phyloP scores from a whole-genome alignment of 1,140 invertebrate species.

The Tetragonula clypearis region DNA sequence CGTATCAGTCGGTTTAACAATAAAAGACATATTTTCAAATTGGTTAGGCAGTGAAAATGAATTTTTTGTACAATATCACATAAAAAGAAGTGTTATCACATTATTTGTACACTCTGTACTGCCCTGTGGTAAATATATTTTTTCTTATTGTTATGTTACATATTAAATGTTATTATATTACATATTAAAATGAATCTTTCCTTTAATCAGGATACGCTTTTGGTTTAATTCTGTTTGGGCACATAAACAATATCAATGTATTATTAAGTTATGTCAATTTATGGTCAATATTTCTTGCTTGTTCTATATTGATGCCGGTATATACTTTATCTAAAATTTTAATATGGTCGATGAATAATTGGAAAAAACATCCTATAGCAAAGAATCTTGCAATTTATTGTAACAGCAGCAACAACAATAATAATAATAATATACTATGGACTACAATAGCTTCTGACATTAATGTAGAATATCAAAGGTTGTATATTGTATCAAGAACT shows the following conservation, averaged over 20 bases:
- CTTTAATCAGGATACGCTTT: slow-evolving; percentile 83
- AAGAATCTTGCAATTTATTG: slow-evolving; percentile 85
- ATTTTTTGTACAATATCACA: slow-evolving; percentile 88
- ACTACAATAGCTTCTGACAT: slow-evolving; percentile 87
- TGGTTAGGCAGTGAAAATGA: slow-evolving; percentile 87
- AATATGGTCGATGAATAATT: slow-evolving; percentile 87
- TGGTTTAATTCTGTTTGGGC: slow-evolving; percentile 82
- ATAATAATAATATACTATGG: slow-evolving; percentile 84
- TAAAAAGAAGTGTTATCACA: slow-evolving; percentile 86
- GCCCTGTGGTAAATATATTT: slow-evolving; percentile 82
- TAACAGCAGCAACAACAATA: slow-evolving; percentile 72
- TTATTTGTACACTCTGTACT: slow-evolving; percentile 86
- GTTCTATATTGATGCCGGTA: slow-evolving; percentile 76
- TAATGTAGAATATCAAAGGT: slow-evolving; percentile 90
- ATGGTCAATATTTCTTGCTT: slow-evolving; percentile 74
- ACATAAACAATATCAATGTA: slow-evolving; percentile 77
- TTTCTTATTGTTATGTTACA: neutral
- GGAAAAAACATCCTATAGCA: slow-evolving; percentile 89
- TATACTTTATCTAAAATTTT: slow-evolving; percentile 79
- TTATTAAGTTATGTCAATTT: slow-evolving; percentile 73
- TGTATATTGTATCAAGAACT: slow-evolving; percentile 39
- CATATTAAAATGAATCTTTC: slow-evolving; percentile 8
- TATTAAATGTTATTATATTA: neutral
- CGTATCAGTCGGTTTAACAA: slow-evolving; percentile 87
- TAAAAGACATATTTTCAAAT: slow-evolving; percentile 85